Evolutionary conservation across 2,113 vertebrate species (phyloP).

Genomic region (Aptenodytes patagonicus): DNA sequence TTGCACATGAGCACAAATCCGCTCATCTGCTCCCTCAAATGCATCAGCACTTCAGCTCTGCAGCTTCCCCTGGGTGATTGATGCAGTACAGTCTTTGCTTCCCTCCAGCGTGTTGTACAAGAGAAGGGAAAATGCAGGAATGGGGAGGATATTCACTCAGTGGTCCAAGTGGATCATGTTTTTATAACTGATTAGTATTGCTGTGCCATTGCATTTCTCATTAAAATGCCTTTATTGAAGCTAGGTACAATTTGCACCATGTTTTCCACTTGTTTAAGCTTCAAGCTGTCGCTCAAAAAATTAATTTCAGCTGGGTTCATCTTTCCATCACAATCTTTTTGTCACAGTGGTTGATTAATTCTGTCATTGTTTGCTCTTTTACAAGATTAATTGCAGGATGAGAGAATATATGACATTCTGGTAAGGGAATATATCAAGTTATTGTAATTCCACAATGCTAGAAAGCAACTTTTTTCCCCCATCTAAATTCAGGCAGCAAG

Average conservation of each 20-base stretch:
- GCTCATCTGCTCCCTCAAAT: background rate
- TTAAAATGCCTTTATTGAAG: slow-evolving; percentile 41
- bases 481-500: background rate
- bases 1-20: background rate
- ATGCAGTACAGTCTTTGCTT: background rate
- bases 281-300: slow-evolving; percentile 49
- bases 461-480: background rate
- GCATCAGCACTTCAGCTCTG: background rate
- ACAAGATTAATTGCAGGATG: slow-evolving; percentile 63
- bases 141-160: background rate
- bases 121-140: background rate
- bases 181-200: slow-evolving; percentile 24
- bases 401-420: slow-evolving; percentile 30
- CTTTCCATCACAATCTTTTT: slow-evolving; percentile 58
- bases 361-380: slow-evolving; percentile 54
- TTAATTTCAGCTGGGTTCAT: slow-evolving; percentile 56
- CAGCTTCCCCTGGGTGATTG: background rate
- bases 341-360: slow-evolving; percentile 63
- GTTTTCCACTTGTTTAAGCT: slow-evolving; percentile 58
- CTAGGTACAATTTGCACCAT: slow-evolving; percentile 34
- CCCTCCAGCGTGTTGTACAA: background rate
- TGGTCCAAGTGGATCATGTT: background rate
- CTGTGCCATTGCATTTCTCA: slow-evolving; percentile 16
- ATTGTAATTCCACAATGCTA: background rate
- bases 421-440: background rate